phyloP scores from a whole-genome alignment of 2,113 vertebrate genomes.

The Fulmarus glacialis region DNA sequence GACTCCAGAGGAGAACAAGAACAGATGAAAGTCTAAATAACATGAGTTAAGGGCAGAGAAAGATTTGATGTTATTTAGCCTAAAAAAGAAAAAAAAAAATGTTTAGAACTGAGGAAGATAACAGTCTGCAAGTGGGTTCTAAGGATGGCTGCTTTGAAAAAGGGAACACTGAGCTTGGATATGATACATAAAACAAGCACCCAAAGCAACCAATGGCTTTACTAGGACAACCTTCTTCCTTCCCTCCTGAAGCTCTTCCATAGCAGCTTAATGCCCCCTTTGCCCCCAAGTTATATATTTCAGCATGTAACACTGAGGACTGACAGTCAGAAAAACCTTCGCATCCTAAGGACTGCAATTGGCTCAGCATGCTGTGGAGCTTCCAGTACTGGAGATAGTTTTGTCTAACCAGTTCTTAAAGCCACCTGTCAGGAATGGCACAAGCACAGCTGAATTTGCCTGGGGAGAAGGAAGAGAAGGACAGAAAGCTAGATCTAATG shows the following conservation, averaged over 20 bases:
- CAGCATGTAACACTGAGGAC: neutral
- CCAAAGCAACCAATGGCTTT: neutral
- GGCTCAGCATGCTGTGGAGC: neutral
- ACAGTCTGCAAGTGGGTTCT: neutral
- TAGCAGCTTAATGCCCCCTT: neutral
- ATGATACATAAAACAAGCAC: neutral
- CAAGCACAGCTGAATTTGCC: neutral
- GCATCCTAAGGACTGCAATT: neutral
- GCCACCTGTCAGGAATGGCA: neutral
- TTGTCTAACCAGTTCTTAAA: neutral
- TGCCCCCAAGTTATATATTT: rapidly evolving
- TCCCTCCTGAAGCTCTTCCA: neutral
- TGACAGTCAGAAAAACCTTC: neutral
- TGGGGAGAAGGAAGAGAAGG: neutral
- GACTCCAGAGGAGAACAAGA: neutral
- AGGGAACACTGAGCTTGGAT: neutral
- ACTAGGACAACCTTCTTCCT: neutral
- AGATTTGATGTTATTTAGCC: neutral
- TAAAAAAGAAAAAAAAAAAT: too few species aligned
- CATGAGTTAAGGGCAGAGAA: neutral
- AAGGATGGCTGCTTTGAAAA: neutral
- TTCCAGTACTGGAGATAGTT: neutral
- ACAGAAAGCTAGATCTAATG: neutral
- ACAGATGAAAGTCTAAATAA: neutral
- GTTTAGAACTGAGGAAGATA: neutral